Evolutionary conservation across 2,797 vertebrate genomes (phyloP).

Genomic region (Heliangelus exortis): DNA sequence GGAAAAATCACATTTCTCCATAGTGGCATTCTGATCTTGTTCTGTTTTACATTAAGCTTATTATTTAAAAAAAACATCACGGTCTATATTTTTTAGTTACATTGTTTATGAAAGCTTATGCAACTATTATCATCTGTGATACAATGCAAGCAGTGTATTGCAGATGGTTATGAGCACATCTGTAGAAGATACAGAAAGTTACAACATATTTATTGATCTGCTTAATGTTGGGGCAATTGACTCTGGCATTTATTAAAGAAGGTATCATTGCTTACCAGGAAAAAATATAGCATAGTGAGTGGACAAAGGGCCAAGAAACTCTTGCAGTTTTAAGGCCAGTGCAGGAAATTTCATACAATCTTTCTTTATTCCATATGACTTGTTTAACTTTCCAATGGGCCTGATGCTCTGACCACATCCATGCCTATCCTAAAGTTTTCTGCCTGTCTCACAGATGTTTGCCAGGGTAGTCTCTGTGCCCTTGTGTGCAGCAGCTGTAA

Average conservation of each 20-base stretch:
- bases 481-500: not conserved
- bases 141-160: not conserved
- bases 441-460: not conserved
- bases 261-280: not conserved
- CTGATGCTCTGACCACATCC: not conserved
- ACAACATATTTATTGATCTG: not conserved
- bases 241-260: not conserved
- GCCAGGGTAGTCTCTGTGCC: not conserved
- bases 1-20: not conserved
- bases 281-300: not conserved
- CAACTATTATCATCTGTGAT: slow-evolving; percentile 16
- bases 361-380: not conserved
- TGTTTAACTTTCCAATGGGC: not conserved
- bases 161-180: not conserved
- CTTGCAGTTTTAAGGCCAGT: not conserved
- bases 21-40: not conserved
- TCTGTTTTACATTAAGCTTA: slow-evolving; percentile 35
- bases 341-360: not conserved
- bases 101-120: slow-evolving; percentile 38
- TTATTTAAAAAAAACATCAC: not conserved
- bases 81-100: slow-evolving; percentile 45
- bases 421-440: not conserved
- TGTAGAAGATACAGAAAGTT: not conserved
- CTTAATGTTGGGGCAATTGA: not conserved
- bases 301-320: not conserved